Base-by-base conservation (phyloP, 2,888 invertebrate genomes). In the Pantelozetes paolii region DNA sequence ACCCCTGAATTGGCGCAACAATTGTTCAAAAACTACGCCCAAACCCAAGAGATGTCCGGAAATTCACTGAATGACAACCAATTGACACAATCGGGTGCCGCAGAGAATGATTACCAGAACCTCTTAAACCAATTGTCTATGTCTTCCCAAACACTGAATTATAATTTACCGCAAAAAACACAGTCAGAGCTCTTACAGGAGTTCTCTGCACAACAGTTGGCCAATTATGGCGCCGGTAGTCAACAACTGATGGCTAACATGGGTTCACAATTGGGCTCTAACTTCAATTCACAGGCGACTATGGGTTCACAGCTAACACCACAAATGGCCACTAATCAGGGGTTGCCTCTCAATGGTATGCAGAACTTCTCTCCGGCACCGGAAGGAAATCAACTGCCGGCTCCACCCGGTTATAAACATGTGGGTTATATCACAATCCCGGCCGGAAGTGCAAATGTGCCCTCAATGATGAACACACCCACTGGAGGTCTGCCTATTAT, bases 401-500 rank as follows among this genome's bases (percentile, higher is more conserved):
- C 74, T 9, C 74, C 74, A 28, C 74, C 74, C 26, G 74, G 74
- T 18, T 74, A 74, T 54, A 74, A 74, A 50, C 74, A 74, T 32
- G 74, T 74, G n/a, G 74, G 74, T 15, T 74, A 74, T 48, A 74
- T 74, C 9, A 74, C 74, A 20, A 74, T 74, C 9, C 74, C 74
- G 13, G 74, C 74, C 18, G 74, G 74, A 5, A 59, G 54, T 70
- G 74, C 74, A 5, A 74, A 71, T 26, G 48, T 74, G 20, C 54
- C 74, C 0, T 71, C 23, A 36, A 36, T 74, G 40, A 64, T 74
- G 28, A 57, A 57, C 15, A 40, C 23, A 30, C 48, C 67, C 3
- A 32, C 54, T 15, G 71, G 28, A 23, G 74, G 74, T 11, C 26
- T 74, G 26, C 74, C 74, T 1, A 28, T 74, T 0, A 74, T 74